Evolutionary conservation across 2,888 invertebrate genomes (phyloP).

Genomic region (Malthinus flaveolus): DNA sequence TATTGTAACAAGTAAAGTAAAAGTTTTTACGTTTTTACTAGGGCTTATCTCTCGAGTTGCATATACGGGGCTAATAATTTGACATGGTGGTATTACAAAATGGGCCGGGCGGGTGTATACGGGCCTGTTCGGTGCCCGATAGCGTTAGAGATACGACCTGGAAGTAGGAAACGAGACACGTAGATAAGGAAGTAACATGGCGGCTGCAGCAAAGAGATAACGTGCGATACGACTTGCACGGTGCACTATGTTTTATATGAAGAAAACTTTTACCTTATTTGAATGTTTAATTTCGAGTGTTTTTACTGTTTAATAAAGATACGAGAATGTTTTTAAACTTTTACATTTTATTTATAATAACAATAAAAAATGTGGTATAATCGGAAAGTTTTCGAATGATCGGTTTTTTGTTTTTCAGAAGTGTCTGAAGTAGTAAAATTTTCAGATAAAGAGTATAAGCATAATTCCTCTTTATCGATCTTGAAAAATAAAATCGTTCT

Average conservation of each 20-base stretch:
- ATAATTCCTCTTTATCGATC: constrained; percentile 16
- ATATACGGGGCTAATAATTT: constrained; percentile 29
- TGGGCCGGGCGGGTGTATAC: constrained; percentile 37
- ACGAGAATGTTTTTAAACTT: too few species aligned
- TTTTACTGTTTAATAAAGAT: neutral
- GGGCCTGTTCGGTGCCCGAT: constrained; percentile 50
- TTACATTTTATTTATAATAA: too few species aligned
- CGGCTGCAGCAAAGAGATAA: constrained; percentile 53
- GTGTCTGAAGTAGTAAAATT: neutral
- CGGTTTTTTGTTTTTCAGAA: constrained; percentile 1
- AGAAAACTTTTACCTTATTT: constrained; percentile 28
- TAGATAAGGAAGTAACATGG: constrained; percentile 55
- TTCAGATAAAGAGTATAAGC: constrained; percentile 16
- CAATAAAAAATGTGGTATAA: neutral
- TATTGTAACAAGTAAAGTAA: constrained; percentile 23
- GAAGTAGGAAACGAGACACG: constrained; percentile 54
- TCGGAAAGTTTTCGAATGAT: neutral
- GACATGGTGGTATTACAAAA: constrained; percentile 31
- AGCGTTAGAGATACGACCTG: constrained; percentile 53
- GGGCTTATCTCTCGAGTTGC: constrained; percentile 22
- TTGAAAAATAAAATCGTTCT: constrained; percentile 11
- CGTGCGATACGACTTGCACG: constrained; percentile 49
- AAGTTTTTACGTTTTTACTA: constrained; percentile 29
- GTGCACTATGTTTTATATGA: constrained; percentile 30
- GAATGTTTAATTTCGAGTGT: constrained; percentile 9